Evolutionary conservation across 2,888 invertebrate species (phyloP).

Genomic region (Idaea dimidiata): DNA sequence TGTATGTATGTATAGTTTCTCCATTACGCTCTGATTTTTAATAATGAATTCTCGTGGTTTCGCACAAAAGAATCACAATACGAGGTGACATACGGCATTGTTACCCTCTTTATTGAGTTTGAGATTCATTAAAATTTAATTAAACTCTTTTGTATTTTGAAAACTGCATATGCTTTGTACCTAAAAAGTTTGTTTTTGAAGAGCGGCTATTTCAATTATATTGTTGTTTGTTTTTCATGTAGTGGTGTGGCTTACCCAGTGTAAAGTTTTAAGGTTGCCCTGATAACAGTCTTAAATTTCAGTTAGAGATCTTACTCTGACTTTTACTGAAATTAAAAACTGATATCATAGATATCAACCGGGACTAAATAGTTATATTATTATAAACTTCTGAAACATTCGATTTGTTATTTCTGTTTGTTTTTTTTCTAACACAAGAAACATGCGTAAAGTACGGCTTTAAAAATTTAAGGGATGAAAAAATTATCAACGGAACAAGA

Average conservation of each 20-base stretch:
- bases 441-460: background rate
- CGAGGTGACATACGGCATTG: slow-evolving; percentile 67
- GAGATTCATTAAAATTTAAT: slow-evolving; percentile 65
- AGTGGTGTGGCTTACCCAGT: no score
- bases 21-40: slow-evolving; percentile 46
- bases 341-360: no score
- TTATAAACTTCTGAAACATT: no score
- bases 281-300: no score
- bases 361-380: no score
- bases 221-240: no score
- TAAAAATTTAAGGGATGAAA: background rate
- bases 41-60: slow-evolving; percentile 57
- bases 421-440: no score
- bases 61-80: slow-evolving; percentile 67
- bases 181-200: background rate
- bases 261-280: no score
- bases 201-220: background rate
- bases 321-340: no score
- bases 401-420: no score
- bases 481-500: background rate
- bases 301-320: no score
- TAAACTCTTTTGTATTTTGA: slow-evolving; percentile 25
- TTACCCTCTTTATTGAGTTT: slow-evolving; percentile 67
- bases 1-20: slow-evolving; percentile 42
- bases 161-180: background rate